Evolutionary conservation across 2,888 invertebrate species (phyloP).

Genomic region (Argynnis bischoffii): DNA sequence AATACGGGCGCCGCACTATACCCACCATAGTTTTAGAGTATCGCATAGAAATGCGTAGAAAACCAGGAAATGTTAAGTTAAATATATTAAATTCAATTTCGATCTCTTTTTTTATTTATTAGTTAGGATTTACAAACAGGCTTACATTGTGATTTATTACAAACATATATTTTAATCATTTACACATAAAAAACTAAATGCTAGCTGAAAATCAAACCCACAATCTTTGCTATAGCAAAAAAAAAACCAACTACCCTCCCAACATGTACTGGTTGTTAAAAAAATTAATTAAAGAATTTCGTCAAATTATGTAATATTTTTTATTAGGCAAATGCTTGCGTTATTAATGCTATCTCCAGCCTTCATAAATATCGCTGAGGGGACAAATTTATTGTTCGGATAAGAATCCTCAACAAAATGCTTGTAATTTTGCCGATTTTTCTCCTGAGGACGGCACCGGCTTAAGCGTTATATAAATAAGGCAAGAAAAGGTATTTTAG

Average conservation of each 20-base stretch:
- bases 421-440: constrained; percentile 67
- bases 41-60: too few species aligned
- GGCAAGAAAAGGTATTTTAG: constrained; percentile 10
- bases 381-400: constrained; percentile 64
- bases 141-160: too few species aligned
- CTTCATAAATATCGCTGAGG: constrained; percentile 62
- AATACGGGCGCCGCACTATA: too few species aligned
- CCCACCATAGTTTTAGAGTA: too few species aligned
- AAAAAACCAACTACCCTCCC: neutral
- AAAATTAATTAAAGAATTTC: constrained; percentile 32
- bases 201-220: too few species aligned
- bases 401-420: constrained; percentile 68
- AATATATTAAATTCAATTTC: too few species aligned
- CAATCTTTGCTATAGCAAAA: neutral
- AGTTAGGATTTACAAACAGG: too few species aligned
- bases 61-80: too few species aligned
- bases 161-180: too few species aligned
- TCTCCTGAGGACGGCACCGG: constrained; percentile 44
- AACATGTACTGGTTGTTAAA: neutral
- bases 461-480: constrained; percentile 24
- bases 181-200: too few species aligned
- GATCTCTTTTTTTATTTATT: too few species aligned
- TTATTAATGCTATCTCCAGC: constrained; percentile 44
- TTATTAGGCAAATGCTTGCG: constrained; percentile 45
- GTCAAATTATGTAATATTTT: constrained; percentile 38